Evolutionary conservation across 2,888 invertebrate genomes (phyloP).

Genomic region (Tetranychus piercei): DNA sequence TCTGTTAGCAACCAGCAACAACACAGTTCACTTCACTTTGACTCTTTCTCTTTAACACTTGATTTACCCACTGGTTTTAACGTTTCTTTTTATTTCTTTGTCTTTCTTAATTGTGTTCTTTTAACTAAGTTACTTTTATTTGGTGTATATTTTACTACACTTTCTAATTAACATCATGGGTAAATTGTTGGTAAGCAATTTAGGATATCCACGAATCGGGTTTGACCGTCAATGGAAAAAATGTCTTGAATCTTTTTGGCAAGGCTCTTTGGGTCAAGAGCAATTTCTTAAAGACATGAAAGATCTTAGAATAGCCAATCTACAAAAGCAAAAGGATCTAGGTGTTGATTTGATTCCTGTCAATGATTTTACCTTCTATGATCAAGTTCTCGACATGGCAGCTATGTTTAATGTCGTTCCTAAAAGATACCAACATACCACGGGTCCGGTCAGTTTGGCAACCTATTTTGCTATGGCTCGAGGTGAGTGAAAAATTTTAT

Average conservation of each 20-base stretch:
- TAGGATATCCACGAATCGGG: conserved; percentile 8
- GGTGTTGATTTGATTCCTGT: conserved; percentile 7
- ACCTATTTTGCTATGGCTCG: conserved; percentile 11
- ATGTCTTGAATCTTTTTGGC: neutral
- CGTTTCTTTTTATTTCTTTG: too few species aligned
- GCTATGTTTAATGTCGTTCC: conserved; percentile 2
- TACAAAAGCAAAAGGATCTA: conserved; percentile 5
- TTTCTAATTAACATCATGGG: neutral
- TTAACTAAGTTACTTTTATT: too few species aligned
- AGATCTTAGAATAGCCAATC: neutral
- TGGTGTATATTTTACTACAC: too few species aligned
- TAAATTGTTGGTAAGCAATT: conserved; percentile 7
- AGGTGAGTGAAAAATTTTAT: neutral
- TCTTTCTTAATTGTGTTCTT: too few species aligned
- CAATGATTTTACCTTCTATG: conserved; percentile 10
- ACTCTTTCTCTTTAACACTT: too few species aligned
- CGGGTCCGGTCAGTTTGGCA: neutral
- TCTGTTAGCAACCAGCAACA: too few species aligned
- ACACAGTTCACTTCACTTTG: too few species aligned
- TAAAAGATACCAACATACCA: conserved; percentile 5
- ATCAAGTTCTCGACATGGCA: conserved; percentile 4
- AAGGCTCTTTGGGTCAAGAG: neutral
- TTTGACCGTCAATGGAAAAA: neutral
- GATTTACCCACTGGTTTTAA: too few species aligned
- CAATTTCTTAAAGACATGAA: conserved; percentile 6